Evolutionary conservation across 2,888 invertebrate genomes (phyloP), one percentile per base, ranked within the genome.

Genomic region (Hydrotaea diabolus): DNA sequence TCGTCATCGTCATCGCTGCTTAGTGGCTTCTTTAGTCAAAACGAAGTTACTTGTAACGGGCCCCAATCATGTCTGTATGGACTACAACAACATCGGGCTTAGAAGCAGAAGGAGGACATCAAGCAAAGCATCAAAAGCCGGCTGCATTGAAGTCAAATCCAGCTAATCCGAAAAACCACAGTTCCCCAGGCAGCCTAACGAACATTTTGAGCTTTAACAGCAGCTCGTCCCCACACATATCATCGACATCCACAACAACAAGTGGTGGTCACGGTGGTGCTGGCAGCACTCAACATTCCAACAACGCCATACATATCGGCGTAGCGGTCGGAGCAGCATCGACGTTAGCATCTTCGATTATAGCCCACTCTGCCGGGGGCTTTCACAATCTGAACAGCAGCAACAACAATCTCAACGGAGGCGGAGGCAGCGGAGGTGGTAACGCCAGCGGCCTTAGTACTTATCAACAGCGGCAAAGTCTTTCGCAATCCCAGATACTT

Each of bases 1-100:
- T 83, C 39, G 73, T 71, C 86, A 13, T 43, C 76, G 84, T 83
- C 9, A 73, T 71, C 85, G 76, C 81, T 73, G 62, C 73, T 59
- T 57, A 69, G 64, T 79, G 59, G 71, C 15, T 64, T 26, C n/a
- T 9, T 57, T 55, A 71, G 19, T 85, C 21, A 46, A 15, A 73
- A 2, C 36, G 62, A 72, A 31, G 57, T 31, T 31, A 31, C 31
- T 31, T 31, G 31, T 31, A 31, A 73, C 62, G n/a, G 13, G 55
- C 66, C 46, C 21, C 7, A 88, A 88, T 86, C 83, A 92, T 92
- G 95, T 95, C 95, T 93, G 94, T 95, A 93, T 95, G 95, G 95
- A 95, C 95, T 90, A 95, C 95, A 91, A 94, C 94, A 91, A 93
- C 94, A 89, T 55, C 82, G 92, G 95, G 93, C 89, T 90, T 94